A percentile compares a stretch with the other conserved stretches of the same genome.
These are phyloP conservation scores for Alfaro cultratus DNA, from an alignment of 2,797 vertebrate genomes.

Conservation along the genomic window DNA sequence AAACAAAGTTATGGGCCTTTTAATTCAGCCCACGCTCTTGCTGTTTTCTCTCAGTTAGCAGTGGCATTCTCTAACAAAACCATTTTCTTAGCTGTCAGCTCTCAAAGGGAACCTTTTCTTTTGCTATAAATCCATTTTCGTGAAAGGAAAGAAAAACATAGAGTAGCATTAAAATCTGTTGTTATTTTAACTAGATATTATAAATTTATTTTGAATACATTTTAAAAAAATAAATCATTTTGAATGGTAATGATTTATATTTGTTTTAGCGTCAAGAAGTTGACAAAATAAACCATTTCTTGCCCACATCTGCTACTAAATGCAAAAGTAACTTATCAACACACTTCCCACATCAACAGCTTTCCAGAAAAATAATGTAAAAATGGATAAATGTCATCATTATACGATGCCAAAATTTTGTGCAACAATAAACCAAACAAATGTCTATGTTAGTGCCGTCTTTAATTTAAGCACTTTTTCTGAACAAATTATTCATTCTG, in stretches of 20 bases:
- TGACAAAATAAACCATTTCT: background rate
- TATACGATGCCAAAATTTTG: background rate
- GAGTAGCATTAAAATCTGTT: background rate
- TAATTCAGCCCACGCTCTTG: slow-evolving; percentile 15
- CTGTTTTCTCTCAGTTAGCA: slow-evolving; percentile 6
- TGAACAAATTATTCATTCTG: background rate
- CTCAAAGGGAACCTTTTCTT: background rate
- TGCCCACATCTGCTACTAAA: background rate
- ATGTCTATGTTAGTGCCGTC: background rate
- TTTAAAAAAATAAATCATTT: background rate
- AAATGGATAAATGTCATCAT: background rate
- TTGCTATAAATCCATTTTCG: slow-evolving; percentile 2
- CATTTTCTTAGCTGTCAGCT: slow-evolving; percentile 25
- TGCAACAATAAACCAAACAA: background rate
- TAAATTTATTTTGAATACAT: background rate
- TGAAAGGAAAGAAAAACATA: background rate
- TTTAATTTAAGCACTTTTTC: background rate
- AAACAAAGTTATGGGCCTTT: slow-evolving; percentile 14
- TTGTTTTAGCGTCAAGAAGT: background rate
- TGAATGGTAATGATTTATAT: background rate
- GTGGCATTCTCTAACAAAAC: slow-evolving; percentile 17
- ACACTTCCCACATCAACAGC: background rate
- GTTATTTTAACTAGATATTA: background rate
- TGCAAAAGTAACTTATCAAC: background rate
- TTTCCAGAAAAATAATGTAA: background rate